Evolutionary conservation across 2,797 vertebrate genomes (phyloP).

Genomic region (Eutrigla gurnardus): DNA sequence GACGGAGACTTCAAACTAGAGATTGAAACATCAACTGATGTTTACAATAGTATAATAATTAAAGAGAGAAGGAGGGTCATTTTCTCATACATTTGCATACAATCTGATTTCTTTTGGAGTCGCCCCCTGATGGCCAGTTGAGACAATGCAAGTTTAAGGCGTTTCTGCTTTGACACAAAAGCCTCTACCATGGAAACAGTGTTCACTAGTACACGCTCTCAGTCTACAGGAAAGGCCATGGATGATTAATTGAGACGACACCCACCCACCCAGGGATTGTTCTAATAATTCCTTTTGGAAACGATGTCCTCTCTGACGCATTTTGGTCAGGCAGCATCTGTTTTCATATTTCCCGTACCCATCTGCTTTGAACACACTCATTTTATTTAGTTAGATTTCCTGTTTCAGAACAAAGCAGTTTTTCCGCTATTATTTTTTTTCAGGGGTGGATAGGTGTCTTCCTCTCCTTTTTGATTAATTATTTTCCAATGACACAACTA

Average conservation of each 20-base stretch:
- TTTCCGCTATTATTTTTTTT: not conserved
- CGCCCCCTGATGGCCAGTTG: too few species aligned
- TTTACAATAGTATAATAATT: too few species aligned
- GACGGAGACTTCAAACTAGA: too few species aligned
- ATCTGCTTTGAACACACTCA: slow-evolving; percentile 33
- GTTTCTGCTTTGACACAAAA: not conserved
- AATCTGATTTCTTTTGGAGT: too few species aligned
- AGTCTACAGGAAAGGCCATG: slow-evolving; percentile 17
- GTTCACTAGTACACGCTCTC: slow-evolving; percentile 18
- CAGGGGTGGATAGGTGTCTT: not conserved
- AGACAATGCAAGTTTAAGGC: too few species aligned
- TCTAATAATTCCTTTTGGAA: slow-evolving; percentile 48
- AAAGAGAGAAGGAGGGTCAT: too few species aligned
- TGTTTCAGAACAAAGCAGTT: not conserved
- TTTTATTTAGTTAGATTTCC: slow-evolving; percentile 14
- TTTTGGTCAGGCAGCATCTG: slow-evolving; percentile 14
- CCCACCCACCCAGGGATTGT: slow-evolving; percentile 40
- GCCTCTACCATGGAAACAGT: not conserved
- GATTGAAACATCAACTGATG: too few species aligned
- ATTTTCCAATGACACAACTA: not conserved
- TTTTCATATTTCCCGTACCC: slow-evolving; percentile 25
- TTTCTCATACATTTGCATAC: too few species aligned
- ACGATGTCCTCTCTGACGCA: slow-evolving; percentile 35
- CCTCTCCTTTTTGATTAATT: not conserved
- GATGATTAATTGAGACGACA: slow-evolving; percentile 57